These are phyloP conservation scores for Dendronephthya gigantea DNA, from an alignment of 64 coral and sea anemone genomes.

Conservation along the genomic window DNA sequence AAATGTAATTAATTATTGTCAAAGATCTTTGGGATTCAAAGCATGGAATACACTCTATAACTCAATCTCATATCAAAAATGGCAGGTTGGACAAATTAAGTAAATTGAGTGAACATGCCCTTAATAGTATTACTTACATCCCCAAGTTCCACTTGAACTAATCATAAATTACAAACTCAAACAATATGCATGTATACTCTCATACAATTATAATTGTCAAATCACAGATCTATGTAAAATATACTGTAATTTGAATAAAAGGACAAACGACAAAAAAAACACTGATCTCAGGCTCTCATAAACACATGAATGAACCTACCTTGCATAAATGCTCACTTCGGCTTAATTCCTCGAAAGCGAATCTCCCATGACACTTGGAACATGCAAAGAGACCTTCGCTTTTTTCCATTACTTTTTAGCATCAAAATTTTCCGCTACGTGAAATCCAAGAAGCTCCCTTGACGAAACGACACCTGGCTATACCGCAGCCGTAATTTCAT, in stretches of 20 bases:
- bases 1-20: too few relatives aligned
- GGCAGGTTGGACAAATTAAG: too few relatives aligned
- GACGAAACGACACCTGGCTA: neutral
- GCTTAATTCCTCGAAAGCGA: constrained; percentile 4
- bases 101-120: too few relatives aligned
- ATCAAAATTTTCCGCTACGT: neutral
- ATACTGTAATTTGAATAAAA: neutral
- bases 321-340: constrained; percentile 14
- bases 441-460: neutral
- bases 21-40: too few relatives aligned
- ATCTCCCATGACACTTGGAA: neutral
- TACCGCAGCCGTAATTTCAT: neutral
- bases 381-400: neutral
- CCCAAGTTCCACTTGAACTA: neutral
- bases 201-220: neutral
- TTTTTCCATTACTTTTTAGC: neutral
- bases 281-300: too few relatives aligned
- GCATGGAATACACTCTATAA: too few relatives aligned
- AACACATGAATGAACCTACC: neutral
- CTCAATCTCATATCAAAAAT: too few relatives aligned
- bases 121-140: neutral
- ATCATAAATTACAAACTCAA: neutral
- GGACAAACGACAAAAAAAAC: too few relatives aligned
- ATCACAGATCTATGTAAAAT: too few relatives aligned
- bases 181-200: neutral